phyloP scores from a whole-genome alignment of 2,888 invertebrate genomes.

The Cosmia trapezina region DNA sequence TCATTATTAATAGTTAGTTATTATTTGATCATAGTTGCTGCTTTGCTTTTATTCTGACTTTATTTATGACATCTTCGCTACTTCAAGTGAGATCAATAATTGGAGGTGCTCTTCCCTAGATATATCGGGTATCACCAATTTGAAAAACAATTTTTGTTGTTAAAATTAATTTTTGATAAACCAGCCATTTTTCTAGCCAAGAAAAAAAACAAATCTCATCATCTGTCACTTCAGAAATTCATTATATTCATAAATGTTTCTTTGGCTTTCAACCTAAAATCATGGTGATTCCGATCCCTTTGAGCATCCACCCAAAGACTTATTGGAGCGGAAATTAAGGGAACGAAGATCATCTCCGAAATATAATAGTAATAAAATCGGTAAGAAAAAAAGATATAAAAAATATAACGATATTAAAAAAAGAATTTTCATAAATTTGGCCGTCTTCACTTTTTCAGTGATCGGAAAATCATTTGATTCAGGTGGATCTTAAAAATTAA shows the following conservation, averaged over 20 bases:
- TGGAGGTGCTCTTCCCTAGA: not conserved
- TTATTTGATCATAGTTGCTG: not conserved
- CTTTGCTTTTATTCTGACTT: not conserved
- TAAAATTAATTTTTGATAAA: not conserved
- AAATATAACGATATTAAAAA: conserved; percentile 16
- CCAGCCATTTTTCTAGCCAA: not conserved
- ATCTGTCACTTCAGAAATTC: not conserved
- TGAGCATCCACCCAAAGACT: conserved; percentile 10
- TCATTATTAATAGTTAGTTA: too few species aligned
- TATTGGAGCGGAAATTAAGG: conserved; percentile 47
- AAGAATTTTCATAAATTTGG: conserved; percentile 18
- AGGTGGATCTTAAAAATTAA: not conserved
- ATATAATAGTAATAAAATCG: conserved; percentile 37
- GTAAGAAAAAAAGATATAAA: conserved; percentile 32
- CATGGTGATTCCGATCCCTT: conserved; percentile 17
- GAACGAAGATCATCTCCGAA: conserved; percentile 19
- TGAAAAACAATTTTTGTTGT: not conserved
- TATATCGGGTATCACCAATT: not conserved
- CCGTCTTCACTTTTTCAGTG: not conserved
- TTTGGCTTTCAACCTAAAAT: conserved; percentile 5
- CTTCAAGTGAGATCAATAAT: not conserved
- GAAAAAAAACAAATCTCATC: too few species aligned
- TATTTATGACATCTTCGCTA: not conserved
- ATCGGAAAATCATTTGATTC: conserved; percentile 20
- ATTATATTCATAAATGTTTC: conserved; percentile 17